Conservation (phyloP, 1,140 invertebrate genomes). For the Holcopasites calliopsidis region DNA sequence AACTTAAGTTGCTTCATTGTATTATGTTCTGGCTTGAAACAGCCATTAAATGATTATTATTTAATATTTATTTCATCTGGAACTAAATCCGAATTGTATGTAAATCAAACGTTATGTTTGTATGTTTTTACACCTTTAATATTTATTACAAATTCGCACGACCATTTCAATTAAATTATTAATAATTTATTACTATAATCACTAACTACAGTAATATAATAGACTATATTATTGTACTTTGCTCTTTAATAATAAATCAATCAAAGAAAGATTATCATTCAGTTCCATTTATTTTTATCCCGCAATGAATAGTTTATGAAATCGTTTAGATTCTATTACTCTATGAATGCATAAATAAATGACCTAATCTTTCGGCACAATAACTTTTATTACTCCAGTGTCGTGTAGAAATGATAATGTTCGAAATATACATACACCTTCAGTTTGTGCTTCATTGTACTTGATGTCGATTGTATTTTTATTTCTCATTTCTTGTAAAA, state of each 20-base stretch:
- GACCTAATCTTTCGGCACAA: constrained; percentile 37
- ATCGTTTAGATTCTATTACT: neutral
- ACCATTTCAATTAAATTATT: constrained; percentile 57
- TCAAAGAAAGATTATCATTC: constrained; percentile 26
- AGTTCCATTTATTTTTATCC: constrained; percentile 21
- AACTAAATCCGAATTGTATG: constrained; percentile 46
- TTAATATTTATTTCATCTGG: constrained; percentile 38
- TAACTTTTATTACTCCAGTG: constrained; percentile 67
- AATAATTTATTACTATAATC: constrained; percentile 66
- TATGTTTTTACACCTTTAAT: constrained; percentile 69
- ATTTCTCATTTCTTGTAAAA: constrained; percentile 50
- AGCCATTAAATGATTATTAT: neutral
- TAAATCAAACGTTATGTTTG: constrained; percentile 57
- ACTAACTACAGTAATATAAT: constrained; percentile 64
- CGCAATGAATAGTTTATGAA: too few species aligned
- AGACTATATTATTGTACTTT: constrained; percentile 62
- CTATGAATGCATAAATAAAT: constrained; percentile 32
- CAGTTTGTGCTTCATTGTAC: constrained; percentile 51
- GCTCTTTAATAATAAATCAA: constrained; percentile 59
- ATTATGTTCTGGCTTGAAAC: constrained; percentile 35
- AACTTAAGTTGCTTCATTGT: neutral
- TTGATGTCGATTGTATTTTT: constrained; percentile 53
- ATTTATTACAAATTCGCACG: constrained; percentile 64
- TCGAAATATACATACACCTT: constrained; percentile 58
- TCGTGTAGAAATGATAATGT: constrained; percentile 65